Evolutionary conservation across 2,113 vertebrate genomes (phyloP), one percentile per base, ranked within the genome.

Genomic region (Azemiops feae): DNA sequence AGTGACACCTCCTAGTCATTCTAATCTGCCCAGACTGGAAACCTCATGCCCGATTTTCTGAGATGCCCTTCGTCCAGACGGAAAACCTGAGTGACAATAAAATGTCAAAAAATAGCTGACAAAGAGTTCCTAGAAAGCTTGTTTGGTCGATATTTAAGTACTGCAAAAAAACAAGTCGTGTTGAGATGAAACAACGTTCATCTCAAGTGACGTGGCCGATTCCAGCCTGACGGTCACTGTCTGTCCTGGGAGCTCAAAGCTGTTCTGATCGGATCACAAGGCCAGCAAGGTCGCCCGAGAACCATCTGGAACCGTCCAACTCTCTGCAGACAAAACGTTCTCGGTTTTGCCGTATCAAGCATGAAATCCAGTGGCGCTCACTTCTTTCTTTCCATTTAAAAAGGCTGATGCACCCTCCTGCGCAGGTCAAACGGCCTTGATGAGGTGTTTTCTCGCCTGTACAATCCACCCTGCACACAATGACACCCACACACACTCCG

Each of bases 341-440:
- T 11, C 27, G 39, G 23, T 27, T 25, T 47, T 47, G 81, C 39
- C 34, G 3, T 39, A 23, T 25, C 1, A 3, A 86, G 23, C 22
- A 5, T 8, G 2, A 5, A 7, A 1, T 39, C 2, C n/a, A 39
- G 34, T 39, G 69, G n/a, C 0, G 5, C 14, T 74, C 54, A 55
- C 18, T 30, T n/a, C 1, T n/a, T 30, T 7, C 4, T 18, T 2
- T 14, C 5, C n/a, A 34, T 8, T 74, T 74, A 20, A 39, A 74
- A 34, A 34, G 6, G 2, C 3, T 0, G 64, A 34, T 7, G 69
- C n/a, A 7, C n/a, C n/a, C 1, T 18, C 69, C 16, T 7, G n/a
- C n/a, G 6, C 14, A 34, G 20, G 69, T n/a, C 16, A 34, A 18
- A 34, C 1, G 64, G 7, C 85, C 45, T 47, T 1, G 18, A 43